Base-by-base conservation (phyloP, 2,797 vertebrate species). In the Amblyraja radiata region DNA sequence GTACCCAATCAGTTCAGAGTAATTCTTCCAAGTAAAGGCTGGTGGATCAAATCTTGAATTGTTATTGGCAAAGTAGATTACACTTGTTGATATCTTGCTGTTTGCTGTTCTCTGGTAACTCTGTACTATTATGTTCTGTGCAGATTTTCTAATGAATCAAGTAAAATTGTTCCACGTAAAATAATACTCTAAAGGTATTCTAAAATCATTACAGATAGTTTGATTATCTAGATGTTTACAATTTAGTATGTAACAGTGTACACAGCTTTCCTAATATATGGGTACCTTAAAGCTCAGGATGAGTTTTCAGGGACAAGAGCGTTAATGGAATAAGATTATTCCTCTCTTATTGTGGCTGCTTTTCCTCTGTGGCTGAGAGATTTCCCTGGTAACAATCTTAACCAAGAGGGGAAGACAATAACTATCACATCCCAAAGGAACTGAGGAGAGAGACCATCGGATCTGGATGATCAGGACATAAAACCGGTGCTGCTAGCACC, bases 1-100 rank as follows among this genome's bases (percentile, higher is more conserved):
- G 99, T 99, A 97, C 96, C 71, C 36, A 73, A 21, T 39, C 39
- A 68, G 32, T 68, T 28, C 63, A 16, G n/a, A 68, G 63, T 36
- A 46, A 73, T 73, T 46, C 10, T 73, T 73, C 32, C 68, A 5
- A 39, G 25, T 39, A 39, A 73, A 74, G 36, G 73, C 36, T 46
- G 1, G 68, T 13, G 39, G 68, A 36, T 23, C 21, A 74, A n/a
- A 28, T 39, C 16, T 25, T 73, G 18, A 36, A 25, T 10, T 91
- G 46, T 73, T 83, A 18, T 46, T 73, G 36, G 32, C 7, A 18
- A 71, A 71, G 2, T 39, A 71, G 88, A 73, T 88, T 36, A 65
- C 54, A 65, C 13, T 86, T 28, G 2, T 2, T 32, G 28, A 63
- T 14, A 32, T 32, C 28, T 86, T 86, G n/a, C 61, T 28, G 28